Evolutionary conservation across 2,113 vertebrate species (phyloP), one percentile per base, ranked within the genome.

Genomic region (Asarcornis scutulata): DNA sequence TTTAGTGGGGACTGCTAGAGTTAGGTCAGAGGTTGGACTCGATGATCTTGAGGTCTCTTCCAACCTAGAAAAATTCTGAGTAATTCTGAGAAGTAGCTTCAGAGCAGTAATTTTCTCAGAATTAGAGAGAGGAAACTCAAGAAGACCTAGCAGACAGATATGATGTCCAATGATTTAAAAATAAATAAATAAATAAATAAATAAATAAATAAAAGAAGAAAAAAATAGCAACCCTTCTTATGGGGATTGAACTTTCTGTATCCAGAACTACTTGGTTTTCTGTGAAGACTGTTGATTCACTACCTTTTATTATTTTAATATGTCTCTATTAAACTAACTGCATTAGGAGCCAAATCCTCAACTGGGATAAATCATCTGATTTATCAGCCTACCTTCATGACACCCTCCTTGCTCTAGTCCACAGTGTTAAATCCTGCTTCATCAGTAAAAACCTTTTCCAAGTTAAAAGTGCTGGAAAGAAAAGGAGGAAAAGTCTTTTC

Each of bases 401-500:
- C 50, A 89, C n/a, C 17, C 66, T 36, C 91, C 83, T 68, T 40
- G 8, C 44, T 75, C 74, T 1, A 3, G 62, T 14, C 73, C 79
- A 27, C 23, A 58, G 40, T 36, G 31, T 23, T 82, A 92, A 84
- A 92, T 84, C 88, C 83, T 0, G 1, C 46, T 66, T 93, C 66
- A 64, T 29, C 86, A 73, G 50, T 68, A 86, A 90, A 94, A 88
- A 48, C 66, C 26, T 72, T 82, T 89, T 79, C 71, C 83, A 93
- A 93, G 74, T 58, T 62, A 64, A 86, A 84, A 84, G 21, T 38
- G 56, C 63, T 48, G 55, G 76, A 95, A 53, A 84, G 79, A 93
- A 86, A 73, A 58, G 53, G 58, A 93, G 86, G 92, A 95, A 95
- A 95, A 96, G 53, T 66, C 73, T 93, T 93, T 92, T 96, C 93